phyloP scores from a whole-genome alignment of 2,113 vertebrate species.

The Cyphomyrus discorhynchus region DNA sequence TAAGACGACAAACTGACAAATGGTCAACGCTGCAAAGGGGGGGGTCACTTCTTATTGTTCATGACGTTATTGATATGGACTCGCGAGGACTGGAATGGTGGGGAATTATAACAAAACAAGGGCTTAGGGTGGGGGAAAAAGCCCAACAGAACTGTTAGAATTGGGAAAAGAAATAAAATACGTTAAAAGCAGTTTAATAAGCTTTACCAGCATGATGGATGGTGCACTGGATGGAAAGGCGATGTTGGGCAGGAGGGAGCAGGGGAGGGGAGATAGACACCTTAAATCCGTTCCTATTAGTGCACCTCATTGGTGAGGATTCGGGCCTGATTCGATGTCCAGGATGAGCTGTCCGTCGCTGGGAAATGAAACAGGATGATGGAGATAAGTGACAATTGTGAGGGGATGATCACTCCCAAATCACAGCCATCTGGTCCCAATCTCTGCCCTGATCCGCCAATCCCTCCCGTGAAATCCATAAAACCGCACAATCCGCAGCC shows the following conservation, averaged over 20 bases:
- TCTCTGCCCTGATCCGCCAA: conserved; percentile 59
- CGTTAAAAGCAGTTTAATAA: not conserved
- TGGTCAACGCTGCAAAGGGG: not conserved
- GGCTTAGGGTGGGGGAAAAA: not conserved
- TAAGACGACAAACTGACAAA: not conserved
- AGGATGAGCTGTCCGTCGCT: conserved; percentile 51
- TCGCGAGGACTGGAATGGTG: not conserved
- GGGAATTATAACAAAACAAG: not conserved
- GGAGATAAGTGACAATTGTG: conserved; percentile 60
- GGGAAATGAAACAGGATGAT: conserved; percentile 60
- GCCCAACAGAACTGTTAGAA: not conserved
- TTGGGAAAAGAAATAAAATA: not conserved
- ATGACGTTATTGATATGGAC: not conserved
- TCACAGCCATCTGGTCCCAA: conserved; percentile 71
- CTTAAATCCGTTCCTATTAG: conserved; percentile 54
- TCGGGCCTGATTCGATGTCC: conserved; percentile 45
- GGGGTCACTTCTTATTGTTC: not conserved
- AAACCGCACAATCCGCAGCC: conserved; percentile 63
- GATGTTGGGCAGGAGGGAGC: not conserved
- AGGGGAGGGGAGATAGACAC: conserved; percentile 24
- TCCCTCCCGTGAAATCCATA: conserved; percentile 63
- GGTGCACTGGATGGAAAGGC: not conserved
- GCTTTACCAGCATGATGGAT: not conserved
- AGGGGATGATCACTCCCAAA: conserved; percentile 61
- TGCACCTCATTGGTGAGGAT: conserved; percentile 44